Percentiles rank a stretch among this genome's conserved stretches.
Conservation (phyloP, 2,797 vertebrate species). For the Hippocampus kuda region DNA sequence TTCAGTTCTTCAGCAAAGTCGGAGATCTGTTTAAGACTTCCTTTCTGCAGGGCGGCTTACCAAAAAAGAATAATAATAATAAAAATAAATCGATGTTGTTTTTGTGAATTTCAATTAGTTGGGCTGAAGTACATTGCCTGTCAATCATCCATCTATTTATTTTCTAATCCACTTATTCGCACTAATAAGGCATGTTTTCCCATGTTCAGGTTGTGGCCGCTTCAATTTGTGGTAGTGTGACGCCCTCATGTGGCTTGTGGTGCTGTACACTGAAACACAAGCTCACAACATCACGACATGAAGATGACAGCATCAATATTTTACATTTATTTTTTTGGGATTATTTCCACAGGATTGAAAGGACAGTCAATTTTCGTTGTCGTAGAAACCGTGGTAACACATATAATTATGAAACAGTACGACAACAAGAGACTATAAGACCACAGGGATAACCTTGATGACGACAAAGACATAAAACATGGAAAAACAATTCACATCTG, state of each 20-base stretch:
- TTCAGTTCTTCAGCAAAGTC: too few relatives aligned
- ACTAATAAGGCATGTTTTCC: too few relatives aligned
- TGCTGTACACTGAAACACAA: background rate
- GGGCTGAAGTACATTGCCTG: too few relatives aligned
- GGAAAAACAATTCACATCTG: background rate
- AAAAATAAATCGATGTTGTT: too few relatives aligned
- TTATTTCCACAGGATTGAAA: slow-evolving; percentile 37
- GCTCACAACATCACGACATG: background rate
- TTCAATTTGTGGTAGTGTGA: slow-evolving; percentile 14
- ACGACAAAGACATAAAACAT: slow-evolving; percentile 25
- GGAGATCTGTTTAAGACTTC: background rate
- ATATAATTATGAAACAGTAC: slow-evolving; percentile 28
- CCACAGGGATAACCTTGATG: slow-evolving; percentile 22
- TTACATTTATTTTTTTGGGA: slow-evolving; percentile 49
- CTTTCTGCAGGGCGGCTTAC: background rate
- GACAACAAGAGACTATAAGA: slow-evolving; percentile 24
- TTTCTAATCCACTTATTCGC: too few relatives aligned
- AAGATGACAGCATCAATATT: background rate
- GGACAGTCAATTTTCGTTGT: slow-evolving; percentile 21
- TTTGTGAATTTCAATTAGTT: too few relatives aligned
- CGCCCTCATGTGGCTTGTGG: slow-evolving; percentile 42
- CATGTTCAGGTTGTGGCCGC: background rate
- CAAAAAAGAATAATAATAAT: too few relatives aligned
- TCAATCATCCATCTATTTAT: too few relatives aligned
- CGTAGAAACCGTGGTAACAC: slow-evolving; percentile 31